Evolutionary conservation across 2,888 invertebrate species (phyloP), one percentile per base, ranked within the genome.

Genomic region (Corythucha ciliata): DNA sequence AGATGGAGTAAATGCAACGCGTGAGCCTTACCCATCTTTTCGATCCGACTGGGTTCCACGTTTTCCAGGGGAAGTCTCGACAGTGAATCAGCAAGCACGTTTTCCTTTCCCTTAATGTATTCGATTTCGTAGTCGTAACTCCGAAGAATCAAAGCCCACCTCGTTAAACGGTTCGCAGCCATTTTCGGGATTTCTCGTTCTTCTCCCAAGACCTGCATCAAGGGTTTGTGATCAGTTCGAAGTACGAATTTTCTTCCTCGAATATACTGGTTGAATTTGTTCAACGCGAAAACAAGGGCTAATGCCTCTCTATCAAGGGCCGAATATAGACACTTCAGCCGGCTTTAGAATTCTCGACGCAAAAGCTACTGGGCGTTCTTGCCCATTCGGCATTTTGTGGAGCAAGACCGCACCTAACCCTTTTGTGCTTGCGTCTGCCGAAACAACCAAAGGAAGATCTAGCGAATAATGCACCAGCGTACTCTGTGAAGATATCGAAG

Each of bases 161-260:
- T 39, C 21, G 39, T 39, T 39, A 39, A 18, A 7, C 39, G n/a
- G 22, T 39, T 39, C 12, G 36, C 36, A 14, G 36, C 36, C 14
- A 36, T 20, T 39, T 39, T 39, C 22, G 6, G 6, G n/a, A 8
- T 39, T 12, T 39, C 39, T 21, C 12, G n/a, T 20, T n/a, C 12
- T 21, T 39, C 39, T 39, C 39, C 39, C 39, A 39, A 39, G 21
- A 39, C n/a, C n/a, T 39, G 21, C 18, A 39, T 22, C 18, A 42
- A 42, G 4, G 42, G 42, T 14, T 42, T 42, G 14, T 42, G 42
- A 21, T 42, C 42, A 4, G 42, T 42, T 26, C 14, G 4, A 6
- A 39, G 22, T 20, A 16, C 22, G 24, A 41, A 41, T 25, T 41
- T 22, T 3, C 41, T 7, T 22, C 41, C 45, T 16, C 14, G 20